These are phyloP conservation scores for Habrosyne pyritoides DNA, from an alignment of 2,888 invertebrate species.

Conservation along the genomic window DNA sequence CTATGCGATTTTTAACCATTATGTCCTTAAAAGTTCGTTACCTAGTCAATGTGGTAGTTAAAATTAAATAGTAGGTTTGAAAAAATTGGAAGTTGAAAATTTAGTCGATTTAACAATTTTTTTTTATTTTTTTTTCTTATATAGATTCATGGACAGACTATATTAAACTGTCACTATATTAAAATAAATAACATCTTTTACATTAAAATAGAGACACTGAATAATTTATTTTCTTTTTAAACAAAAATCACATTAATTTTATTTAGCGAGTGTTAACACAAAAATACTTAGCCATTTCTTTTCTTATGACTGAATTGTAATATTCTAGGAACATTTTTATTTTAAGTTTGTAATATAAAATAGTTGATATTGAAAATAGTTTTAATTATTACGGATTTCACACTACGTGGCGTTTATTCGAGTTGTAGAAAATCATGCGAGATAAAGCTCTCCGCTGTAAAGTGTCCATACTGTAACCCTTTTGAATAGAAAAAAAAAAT, in stretches of 20 bases:
- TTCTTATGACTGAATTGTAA: slow-evolving; percentile 11
- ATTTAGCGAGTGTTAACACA: not conserved
- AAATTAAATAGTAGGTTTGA: too few species aligned
- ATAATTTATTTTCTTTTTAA: not conserved
- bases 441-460: not conserved
- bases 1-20: too few species aligned
- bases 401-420: not conserved
- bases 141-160: too few species aligned
- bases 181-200: not conserved
- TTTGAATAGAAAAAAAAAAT: too few species aligned
- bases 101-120: too few species aligned
- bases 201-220: not conserved
- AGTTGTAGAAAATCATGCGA: not conserved
- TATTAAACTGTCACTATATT: too few species aligned
- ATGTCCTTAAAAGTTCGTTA: too few species aligned
- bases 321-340: not conserved
- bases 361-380: slow-evolving; percentile 8
- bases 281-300: slow-evolving; percentile 8
- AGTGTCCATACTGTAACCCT: too few species aligned
- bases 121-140: too few species aligned
- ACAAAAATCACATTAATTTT: not conserved
- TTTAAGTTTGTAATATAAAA: slow-evolving; percentile 14
- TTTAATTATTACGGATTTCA: slow-evolving; percentile 8
- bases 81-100: too few species aligned
- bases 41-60: too few species aligned